phyloP scores from a whole-genome alignment of 2,113 vertebrate species.

The Urocynchramus pylzowi region DNA sequence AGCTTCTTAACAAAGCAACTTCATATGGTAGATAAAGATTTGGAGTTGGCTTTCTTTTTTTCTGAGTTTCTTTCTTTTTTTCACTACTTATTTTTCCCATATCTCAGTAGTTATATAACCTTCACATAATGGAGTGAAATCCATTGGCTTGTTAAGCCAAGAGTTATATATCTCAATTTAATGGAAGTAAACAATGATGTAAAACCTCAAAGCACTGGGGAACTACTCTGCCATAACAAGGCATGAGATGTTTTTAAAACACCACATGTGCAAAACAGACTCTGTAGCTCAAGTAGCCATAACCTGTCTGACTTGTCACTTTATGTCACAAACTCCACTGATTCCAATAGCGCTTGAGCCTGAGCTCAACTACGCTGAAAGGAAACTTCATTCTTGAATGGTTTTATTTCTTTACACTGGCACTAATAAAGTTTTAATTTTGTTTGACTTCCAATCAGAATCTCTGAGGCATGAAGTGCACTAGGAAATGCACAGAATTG shows the following conservation, averaged over 20 bases:
- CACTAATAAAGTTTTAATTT: not conserved
- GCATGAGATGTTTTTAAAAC: not conserved
- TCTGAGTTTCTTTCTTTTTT: too few species aligned
- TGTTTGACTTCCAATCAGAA: not conserved
- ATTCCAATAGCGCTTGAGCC: not conserved
- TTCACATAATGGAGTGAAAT: not conserved
- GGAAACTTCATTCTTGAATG: not conserved
- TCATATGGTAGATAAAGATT: not conserved
- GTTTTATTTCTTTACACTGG: not conserved
- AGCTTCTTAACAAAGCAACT: not conserved
- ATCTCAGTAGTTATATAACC: not conserved
- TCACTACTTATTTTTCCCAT: fast-evolving
- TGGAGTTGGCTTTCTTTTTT: not conserved
- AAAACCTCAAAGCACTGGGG: not conserved
- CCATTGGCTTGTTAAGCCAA: not conserved
- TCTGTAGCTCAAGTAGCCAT: not conserved
- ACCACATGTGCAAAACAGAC: not conserved
- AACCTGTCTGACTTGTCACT: not conserved
- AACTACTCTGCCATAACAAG: not conserved
- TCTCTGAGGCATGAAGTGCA: not conserved
- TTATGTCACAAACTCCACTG: not conserved
- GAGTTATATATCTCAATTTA: not conserved
- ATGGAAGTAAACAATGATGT: not conserved
- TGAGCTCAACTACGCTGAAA: not conserved
- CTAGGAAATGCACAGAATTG: not conserved